A percentile compares a stretch with the other conserved stretches of the same genome.
These are phyloP conservation scores for Hystrix cristata DNA, from an alignment of 2,113 vertebrate species.

Conservation along the genomic window DNA sequence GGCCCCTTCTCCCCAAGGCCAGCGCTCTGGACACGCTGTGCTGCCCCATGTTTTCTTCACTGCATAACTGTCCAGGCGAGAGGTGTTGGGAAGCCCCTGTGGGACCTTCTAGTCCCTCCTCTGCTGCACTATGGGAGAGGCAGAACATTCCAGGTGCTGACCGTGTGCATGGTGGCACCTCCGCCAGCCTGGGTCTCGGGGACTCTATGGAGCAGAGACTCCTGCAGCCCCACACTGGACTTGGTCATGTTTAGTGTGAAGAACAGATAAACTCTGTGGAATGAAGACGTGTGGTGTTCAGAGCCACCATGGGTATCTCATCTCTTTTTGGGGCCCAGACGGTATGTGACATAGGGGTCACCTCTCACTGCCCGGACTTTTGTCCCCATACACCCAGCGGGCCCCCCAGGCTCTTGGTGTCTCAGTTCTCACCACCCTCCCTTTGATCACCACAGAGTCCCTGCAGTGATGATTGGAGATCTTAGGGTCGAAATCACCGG, in stretches of 20 bases:
- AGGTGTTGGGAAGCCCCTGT: neutral
- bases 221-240: neutral
- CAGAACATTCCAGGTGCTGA: neutral
- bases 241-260: rapidly evolving
- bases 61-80: rapidly evolving
- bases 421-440: too few relatives aligned
- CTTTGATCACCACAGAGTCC: neutral
- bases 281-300: neutral
- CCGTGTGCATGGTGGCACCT: rapidly evolving
- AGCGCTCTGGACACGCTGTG: rapidly evolving
- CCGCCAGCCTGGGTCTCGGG: neutral
- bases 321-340: neutral
- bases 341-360: neutral
- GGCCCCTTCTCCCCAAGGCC: rapidly evolving
- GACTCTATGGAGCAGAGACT: neutral
- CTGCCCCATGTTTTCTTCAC: neutral
- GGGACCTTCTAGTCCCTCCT: neutral
- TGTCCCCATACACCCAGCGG: neutral
- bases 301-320: neutral
- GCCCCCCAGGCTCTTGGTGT: rapidly evolving
- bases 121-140: neutral
- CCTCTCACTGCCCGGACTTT: neutral
- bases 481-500: neutral
- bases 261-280: neutral
- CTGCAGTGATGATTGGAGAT: neutral